These are phyloP conservation scores for Euschistus heros DNA, from an alignment of 1,140 invertebrate species.

Conservation along the genomic window DNA sequence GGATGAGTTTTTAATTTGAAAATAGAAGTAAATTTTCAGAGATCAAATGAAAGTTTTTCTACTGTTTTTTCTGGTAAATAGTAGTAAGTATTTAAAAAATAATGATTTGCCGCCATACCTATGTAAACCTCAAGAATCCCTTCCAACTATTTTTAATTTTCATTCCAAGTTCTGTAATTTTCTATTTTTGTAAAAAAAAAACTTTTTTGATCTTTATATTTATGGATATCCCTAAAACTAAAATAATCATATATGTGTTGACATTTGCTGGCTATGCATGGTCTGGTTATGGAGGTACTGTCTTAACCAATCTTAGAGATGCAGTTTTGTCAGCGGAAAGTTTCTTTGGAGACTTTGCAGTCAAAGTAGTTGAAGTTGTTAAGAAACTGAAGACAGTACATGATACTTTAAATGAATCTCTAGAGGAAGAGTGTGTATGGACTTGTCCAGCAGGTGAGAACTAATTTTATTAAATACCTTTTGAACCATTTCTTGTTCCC, in stretches of 20 bases:
- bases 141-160: too few species aligned
- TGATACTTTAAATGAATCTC: conserved; percentile 69
- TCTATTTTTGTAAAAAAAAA: too few species aligned
- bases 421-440: conserved; percentile 70
- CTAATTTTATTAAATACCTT: not conserved
- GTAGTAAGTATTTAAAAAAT: too few species aligned
- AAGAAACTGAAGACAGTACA: conserved; percentile 64
- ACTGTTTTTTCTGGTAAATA: too few species aligned
- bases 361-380: conserved; percentile 62
- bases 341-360: conserved; percentile 61
- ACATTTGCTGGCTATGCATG: conserved; percentile 68
- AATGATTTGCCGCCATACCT: too few species aligned
- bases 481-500: too few species aligned
- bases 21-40: too few species aligned
- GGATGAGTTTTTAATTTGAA: too few species aligned
- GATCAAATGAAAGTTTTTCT: too few species aligned
- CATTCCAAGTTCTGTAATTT: too few species aligned
- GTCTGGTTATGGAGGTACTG: conserved; percentile 63
- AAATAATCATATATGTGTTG: conserved; percentile 57
- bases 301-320: conserved; percentile 59
- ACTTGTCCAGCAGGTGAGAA: conserved; percentile 56
- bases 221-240: conserved; percentile 61
- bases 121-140: too few species aligned
- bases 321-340: conserved; percentile 65
- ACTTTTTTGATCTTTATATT: not conserved